A percentile compares a stretch with the other conserved stretches of the same genome.
Conservation (phyloP, 2,888 invertebrate species). For the Holacanthella duospinosa region DNA sequence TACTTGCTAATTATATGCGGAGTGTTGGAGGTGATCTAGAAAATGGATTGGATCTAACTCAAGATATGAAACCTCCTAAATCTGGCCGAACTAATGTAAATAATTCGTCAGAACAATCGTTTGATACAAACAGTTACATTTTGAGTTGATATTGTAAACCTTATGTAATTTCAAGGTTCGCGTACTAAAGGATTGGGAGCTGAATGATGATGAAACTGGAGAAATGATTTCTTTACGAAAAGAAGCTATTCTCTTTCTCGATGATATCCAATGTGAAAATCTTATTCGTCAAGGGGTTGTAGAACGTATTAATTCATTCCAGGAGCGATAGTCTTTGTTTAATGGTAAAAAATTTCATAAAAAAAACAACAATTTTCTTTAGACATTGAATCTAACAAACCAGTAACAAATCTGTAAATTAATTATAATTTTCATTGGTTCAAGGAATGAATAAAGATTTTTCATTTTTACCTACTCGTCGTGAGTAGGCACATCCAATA, state of each 20-base stretch:
- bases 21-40: constrained; percentile 62
- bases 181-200: constrained; percentile 82
- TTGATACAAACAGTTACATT: too few species aligned
- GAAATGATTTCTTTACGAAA: constrained; percentile 75
- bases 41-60: constrained; percentile 72
- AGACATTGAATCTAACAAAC: not conserved
- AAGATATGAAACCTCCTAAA: constrained; percentile 82
- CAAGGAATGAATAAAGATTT: too few species aligned
- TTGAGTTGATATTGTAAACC: too few species aligned
- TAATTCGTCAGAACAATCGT: not conserved
- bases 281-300: constrained; percentile 80
- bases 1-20: constrained; percentile 78
- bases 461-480: too few species aligned
- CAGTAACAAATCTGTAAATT: not conserved
- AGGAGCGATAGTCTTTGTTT: not conserved
- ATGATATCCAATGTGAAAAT: constrained; percentile 77
- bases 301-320: constrained; percentile 42
- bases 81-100: constrained; percentile 78
- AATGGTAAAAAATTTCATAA: not conserved
- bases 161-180: constrained; percentile 51
- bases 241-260: constrained; percentile 81
- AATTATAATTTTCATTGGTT: not conserved
- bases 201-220: constrained; percentile 88
- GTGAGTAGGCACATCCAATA: too few species aligned
- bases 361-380: not conserved